phyloP scores from a whole-genome alignment of 2,797 vertebrate genomes.

The Vultur gryphus region DNA sequence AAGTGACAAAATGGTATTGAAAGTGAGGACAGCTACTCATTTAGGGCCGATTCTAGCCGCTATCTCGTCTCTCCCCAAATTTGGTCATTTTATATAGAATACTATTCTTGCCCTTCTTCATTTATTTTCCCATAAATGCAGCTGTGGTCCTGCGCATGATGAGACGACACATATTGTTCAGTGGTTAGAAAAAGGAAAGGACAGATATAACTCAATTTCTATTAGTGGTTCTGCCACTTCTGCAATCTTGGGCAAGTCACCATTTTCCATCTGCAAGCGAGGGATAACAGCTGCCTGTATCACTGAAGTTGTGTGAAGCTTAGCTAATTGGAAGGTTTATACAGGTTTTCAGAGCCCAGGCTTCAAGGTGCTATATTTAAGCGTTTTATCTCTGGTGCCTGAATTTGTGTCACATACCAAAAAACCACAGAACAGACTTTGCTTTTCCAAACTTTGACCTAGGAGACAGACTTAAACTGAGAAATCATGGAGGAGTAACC shows the following conservation, averaged over 20 bases:
- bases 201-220: constrained; percentile 35
- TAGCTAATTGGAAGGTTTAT: constrained; percentile 46
- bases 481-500: not conserved
- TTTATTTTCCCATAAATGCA: constrained; percentile 35
- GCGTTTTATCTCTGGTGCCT: not conserved
- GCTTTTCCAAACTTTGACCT: constrained; percentile 38
- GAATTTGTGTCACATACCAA: constrained; percentile 27
- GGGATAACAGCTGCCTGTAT: constrained; percentile 14
- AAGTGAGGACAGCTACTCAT: not conserved
- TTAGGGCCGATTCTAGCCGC: not conserved
- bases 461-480: not conserved
- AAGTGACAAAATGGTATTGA: not conserved
- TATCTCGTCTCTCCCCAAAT: not conserved
- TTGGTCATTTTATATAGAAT: constrained; percentile 9
- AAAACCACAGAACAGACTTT: not conserved
- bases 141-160: not conserved
- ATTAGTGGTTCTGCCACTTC: not conserved
- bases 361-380: constrained; percentile 47
- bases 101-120: constrained; percentile 16
- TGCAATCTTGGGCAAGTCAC: constrained; percentile 30
- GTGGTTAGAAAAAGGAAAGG: constrained; percentile 6
- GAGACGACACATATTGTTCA: not conserved
- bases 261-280: not conserved
- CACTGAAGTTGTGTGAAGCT: constrained; percentile 13
- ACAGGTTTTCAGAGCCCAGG: constrained; percentile 22